Base-by-base conservation (phyloP, 2,797 vertebrate genomes). In the Graptemys geographica region DNA sequence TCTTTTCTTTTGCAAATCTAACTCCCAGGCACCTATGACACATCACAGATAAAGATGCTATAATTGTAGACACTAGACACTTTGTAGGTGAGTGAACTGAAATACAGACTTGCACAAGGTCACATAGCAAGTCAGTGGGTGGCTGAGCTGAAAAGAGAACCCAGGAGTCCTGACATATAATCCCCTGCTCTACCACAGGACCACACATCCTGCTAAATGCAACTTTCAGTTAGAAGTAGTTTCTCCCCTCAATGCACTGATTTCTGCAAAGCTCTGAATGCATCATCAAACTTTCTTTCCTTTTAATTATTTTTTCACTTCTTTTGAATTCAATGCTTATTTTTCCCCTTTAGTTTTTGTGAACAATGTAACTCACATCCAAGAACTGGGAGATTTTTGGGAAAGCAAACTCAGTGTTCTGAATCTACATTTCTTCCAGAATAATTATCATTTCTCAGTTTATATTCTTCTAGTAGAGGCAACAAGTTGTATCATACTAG, bases 401-500 rank as follows among this genome's bases (percentile, higher is more conserved):
- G 80, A 95, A 76, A 3, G 59, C 56, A 84, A 95, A 95, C 91
- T 55, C 56, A 0, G 31, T 65, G 94, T 91, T 93, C 94, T 49
- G 72, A 83, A 95, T 49, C 52, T 10, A 6, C 37, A 78, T 1
- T 33, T 83, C 37, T 91, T 94, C 89, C 87, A 91, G 93, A 94
- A 93, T 96, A 88, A 90, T 57, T 11, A 49, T 55, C 62, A 86
- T 79, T 79, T 44, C 89, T 85, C 82, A 87, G 86, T 76, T 85
- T 19, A 69, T 5, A 80, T 81, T 72, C 86, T 89, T 80, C 80
- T 53, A 37, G 85, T 57, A 57, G 62, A 65, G 13, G 33, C 6
- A 19, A 65, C 8, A 33, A n/a, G 59, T 65, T 8, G 62, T 62
- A 59, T 15, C 27, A 3, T 62, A 65, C 5, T 33, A 15, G 31